Base-by-base conservation (phyloP, 2,888 invertebrate genomes). In the Oegoconia quadripuncta region DNA sequence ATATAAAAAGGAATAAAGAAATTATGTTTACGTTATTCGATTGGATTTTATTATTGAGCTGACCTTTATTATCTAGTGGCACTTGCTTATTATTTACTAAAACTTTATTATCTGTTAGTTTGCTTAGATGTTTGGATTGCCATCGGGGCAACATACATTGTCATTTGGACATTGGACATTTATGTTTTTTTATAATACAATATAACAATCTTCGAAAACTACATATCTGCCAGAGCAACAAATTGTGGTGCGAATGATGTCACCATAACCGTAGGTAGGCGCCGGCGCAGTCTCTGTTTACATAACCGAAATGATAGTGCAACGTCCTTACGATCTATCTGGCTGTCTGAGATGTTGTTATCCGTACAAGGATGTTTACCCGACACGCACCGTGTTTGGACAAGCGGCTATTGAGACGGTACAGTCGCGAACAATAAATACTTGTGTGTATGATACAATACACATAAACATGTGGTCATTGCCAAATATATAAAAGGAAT, bases 241-340 rank as follows among this genome's bases (percentile, higher is more conserved):
- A n/a, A 32, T 20, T 27, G 9, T n/a, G 32, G 20, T 13, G 13
- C 22, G 27, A n/a, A n/a, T n/a, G n/a, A n/a, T 22, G 22, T 9
- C 22, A 22, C 3, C 13, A 32, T 32, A 32, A 22, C 12, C 20
- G 12, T 2, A 11, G 40, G 32, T 34, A 11, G 40, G 32, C 35
- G 27, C 36, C 34, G 15, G 20, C 26, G 27, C 13, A 8, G 12
- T 15, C 12, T 6, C 20, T 74, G 70, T 82, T 78, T 65, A 70
- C 61, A 51, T 80, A 64, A 75, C 80, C 80, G 73, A 74, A 74
- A 63, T 69, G 51, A 54, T 64, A 64, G 75, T 71, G 65, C 74
- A 77, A 71, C 55, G 76, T 68, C 72, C 67, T 67, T 54, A n/a
- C n/a, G n/a, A n/a, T n/a, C n/a, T n/a, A n/a, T n/a, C n/a, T 51